Conservation (phyloP, 2,113 vertebrate species). For the Thamnaconus septentrionalis region DNA sequence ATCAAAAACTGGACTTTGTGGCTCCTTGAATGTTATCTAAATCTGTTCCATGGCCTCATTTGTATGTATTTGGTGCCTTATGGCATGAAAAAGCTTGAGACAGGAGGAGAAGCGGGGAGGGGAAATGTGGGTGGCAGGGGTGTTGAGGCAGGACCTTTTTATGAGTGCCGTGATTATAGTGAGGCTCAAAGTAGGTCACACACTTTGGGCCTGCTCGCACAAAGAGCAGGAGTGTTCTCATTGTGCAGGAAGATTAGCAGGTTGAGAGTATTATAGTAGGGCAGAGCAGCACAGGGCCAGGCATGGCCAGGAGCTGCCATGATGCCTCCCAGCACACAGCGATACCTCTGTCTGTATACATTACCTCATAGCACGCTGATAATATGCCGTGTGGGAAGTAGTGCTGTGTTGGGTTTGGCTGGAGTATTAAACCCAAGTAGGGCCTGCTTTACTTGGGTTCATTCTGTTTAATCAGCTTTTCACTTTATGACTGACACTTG, state of each 20-base stretch:
- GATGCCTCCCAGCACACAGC: conserved; percentile 3
- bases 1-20: not conserved
- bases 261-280: conserved; percentile 29
- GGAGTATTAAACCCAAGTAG: no score
- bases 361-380: conserved; percentile 32
- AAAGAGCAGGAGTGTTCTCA: conserved; percentile 51
- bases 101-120: conserved; percentile 6
- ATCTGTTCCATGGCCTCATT: not conserved
- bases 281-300: conserved; percentile 22
- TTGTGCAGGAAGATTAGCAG: conserved; percentile 36
- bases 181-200: conserved; percentile 56
- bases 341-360: conserved; percentile 17
- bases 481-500: no score
- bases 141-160: conserved; percentile 2
- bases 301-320: conserved; percentile 18
- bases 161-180: conserved; percentile 44
- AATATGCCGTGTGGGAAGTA: conserved; percentile 4
- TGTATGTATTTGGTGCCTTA: conserved; percentile 3
- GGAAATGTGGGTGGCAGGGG: conserved; percentile 14
- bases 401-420: not conserved
- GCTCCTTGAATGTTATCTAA: not conserved
- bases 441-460: no score
- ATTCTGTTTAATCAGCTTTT: no score
- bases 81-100: conserved; percentile 14
- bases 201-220: conserved; percentile 31